Base-by-base conservation (phyloP, 2,113 vertebrate genomes). In the Microcebus murinus region DNA sequence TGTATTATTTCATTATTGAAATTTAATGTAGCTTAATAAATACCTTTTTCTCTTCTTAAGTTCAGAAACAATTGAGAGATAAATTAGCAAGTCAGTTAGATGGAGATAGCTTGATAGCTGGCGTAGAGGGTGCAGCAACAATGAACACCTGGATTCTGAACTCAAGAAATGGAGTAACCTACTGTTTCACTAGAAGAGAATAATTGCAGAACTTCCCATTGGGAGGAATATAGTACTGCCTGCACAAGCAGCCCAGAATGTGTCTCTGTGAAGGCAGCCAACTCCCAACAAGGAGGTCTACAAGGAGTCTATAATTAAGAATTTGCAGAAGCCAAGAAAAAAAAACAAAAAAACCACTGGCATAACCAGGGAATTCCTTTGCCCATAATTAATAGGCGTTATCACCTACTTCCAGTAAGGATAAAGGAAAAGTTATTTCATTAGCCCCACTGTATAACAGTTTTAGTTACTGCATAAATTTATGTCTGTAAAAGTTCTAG, bases 51-150 rank as follows among this genome's bases (percentile, higher is more conserved):
- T 87, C 34, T 70, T 68, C 25, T 87, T 85, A 42, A 65, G 34
- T 92, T 84, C 76, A 90, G n/a, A 87, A 48, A 36, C 18, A 92
- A 45, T 48, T 74, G n/a, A 84, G 11, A 57, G 20, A 59, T 17
- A 88, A 15, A 59, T 67, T 48, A 55, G 31, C 31, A 83, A 79
- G 9, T 61, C 45, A 85, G 31, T 21, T 25, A 27, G 5, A 42
- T 67, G 1, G 29, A 45, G 21, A 59, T 31, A 31, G 0, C 14
- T 95, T 34, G 1, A 20, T 77, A 48, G n/a, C 23, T 55, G 13
- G 1, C 1, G 29, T 65, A 76, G 10, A 63, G n/a, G 4, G 4
- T n/a, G 20, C 2, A 20, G 23, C 9, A 79, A n/a, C 21, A 45
- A 15, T 63, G 29, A 81, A 23, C 0, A 42, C n/a, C 6, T 79